Base-by-base conservation (phyloP, 2,113 vertebrate genomes). In the Spea multiplicata region DNA sequence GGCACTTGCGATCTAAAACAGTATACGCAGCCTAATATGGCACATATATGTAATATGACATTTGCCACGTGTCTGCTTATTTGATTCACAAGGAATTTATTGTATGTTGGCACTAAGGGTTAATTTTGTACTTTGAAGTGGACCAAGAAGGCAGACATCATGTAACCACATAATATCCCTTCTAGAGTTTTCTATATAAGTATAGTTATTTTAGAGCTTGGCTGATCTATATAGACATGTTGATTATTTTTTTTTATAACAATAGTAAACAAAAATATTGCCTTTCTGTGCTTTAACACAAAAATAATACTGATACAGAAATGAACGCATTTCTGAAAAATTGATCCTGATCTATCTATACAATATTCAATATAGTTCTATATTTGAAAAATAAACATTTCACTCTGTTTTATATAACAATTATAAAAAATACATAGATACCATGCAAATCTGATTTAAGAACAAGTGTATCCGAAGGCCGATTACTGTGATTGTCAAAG, bases 381-480 rank as follows among this genome's bases (percentile, higher is more conserved):
- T 80, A 83, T 87, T 84, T 87, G 86, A 87, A 88, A 88, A 87
- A 87, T 88, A 88, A 84, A 87, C 81, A 46, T 85, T 80, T 85
- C 80, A 83, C 84, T 88, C 83, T 83, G 82, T 81, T 76, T 53
- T 74, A 85, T 85, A 87, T 85, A 88, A 87, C 83, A 88, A 82
- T 83, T 75, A 82, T 81, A 84, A 78, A 84, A 83, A 64, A 76
- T 85, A 52, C 84, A 80, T 65, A 71, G 8, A 55, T 61, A 68
- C 53, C 81, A 50, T 48, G 85, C 84, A 65, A 81, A 81, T 81
- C 84, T 0, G 78, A 81, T 45, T 16, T 8, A 71, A 30, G 14
- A 4, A 6, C 64, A 55, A n/a, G 16, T 46, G 13, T 46, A 52
- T 67, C 45, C 1, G n/a, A 49, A n/a, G 53, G 49, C 49, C 50